Evolutionary conservation across 2,888 invertebrate species (phyloP), one percentile per base, ranked within the genome.

Genomic region (Gerris lacustris): DNA sequence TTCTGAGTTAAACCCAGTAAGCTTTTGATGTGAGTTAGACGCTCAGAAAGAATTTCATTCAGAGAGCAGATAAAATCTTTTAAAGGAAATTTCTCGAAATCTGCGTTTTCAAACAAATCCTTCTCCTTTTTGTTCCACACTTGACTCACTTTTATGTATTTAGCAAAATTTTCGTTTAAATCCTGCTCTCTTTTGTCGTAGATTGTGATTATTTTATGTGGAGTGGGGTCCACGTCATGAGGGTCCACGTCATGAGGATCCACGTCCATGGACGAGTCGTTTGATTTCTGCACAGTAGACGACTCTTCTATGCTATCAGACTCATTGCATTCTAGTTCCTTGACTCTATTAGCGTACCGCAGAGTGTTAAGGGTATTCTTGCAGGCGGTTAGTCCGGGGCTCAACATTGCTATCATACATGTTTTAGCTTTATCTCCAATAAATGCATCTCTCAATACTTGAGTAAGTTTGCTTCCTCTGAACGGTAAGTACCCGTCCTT

Each of bases 401-500:
- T 96, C 77, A 99, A 94, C 96, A 98, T 99, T 71, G 99, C 97
- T 81, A 99, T 97, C 99, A 99, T 99, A 82, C 98, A 99, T 18
- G 97, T 99, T 81, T 92, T 89, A 64, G 96, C 95, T 82, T 97
- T 98, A 81, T 96, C 94, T 9, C 98, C 98, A 78, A 99, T 96
- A 82, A 99, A 99, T 67, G 95, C 95, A 83, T 99, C 99, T 76
- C 96, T 87, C 75, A 99, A 83, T 73, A 99, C 98, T 80, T 92
- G 92, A 63, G 98, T 98, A 70, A 99, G 84, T 82, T 98, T 98
- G 77, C 96, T 96, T 71, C 96, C 96, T 77, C 99, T 86, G 85
- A 99, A 99, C 47, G 99, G 99, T 77, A 98, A 84, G 83, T 99
- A 98, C 74, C 94, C 92, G 74, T 95, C 96, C 83, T 95, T 95